phyloP scores from a whole-genome alignment of 2,888 invertebrate genomes.

The Lepidocyrtinus sp. region DNA sequence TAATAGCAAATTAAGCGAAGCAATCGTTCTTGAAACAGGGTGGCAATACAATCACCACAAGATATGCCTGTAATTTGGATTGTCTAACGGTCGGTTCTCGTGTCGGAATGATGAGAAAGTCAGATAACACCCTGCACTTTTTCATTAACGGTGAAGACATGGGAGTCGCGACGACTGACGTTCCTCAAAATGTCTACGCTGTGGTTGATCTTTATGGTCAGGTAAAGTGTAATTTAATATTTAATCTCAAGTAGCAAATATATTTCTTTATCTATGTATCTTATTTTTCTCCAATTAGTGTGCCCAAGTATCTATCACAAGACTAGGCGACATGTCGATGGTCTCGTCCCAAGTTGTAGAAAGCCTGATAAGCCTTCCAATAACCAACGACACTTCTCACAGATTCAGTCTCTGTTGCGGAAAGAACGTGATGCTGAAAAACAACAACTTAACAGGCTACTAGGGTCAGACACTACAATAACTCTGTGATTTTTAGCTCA shows the following conservation, averaged over 20 bases:
- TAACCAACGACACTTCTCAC: conserved; percentile 73
- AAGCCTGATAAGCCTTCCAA: conserved; percentile 73
- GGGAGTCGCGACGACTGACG: conserved; percentile 86
- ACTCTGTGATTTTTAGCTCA: conserved; percentile 82
- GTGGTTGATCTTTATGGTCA: conserved; percentile 84
- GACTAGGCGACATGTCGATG: conserved; percentile 70
- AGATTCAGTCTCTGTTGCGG: conserved; percentile 76
- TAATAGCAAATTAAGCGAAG: not conserved
- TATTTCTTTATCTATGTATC: not conserved
- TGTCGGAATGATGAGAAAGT: conserved; percentile 90
- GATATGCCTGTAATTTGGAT: conserved; percentile 90
- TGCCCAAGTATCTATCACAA: conserved; percentile 82
- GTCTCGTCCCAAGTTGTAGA: conserved; percentile 71
- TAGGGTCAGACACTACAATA: conserved; percentile 76
- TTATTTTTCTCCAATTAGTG: conserved; percentile 75
- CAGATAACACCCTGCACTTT: conserved; percentile 88
- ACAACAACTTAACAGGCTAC: conserved; percentile 80
- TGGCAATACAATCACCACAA: conserved; percentile 86
- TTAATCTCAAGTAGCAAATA: not conserved
- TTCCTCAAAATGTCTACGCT: conserved; percentile 86
- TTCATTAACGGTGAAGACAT: conserved; percentile 90
- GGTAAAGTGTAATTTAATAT: conserved; percentile 11
- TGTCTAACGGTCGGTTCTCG: conserved; percentile 83
- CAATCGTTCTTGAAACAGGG: conserved; percentile 74
- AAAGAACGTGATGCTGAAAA: conserved; percentile 80